Base-by-base conservation (phyloP, 2,113 vertebrate genomes). In the Colinus virginianus region DNA sequence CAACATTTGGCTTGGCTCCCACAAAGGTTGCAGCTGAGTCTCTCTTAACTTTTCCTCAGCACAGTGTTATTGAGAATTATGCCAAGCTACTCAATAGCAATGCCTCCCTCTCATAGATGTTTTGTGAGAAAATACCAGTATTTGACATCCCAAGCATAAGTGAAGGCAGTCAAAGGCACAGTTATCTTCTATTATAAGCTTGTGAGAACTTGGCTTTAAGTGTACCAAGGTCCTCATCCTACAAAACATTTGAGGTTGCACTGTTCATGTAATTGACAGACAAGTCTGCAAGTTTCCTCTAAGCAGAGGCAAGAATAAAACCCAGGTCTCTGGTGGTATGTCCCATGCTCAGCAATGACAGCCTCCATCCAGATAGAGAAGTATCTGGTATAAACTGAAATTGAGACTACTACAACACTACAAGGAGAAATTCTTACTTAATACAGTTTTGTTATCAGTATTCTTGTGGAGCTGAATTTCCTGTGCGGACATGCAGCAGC, bases 1-100 rank as follows among this genome's bases (percentile, higher is more conserved):
- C 81, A 80, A 71, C 0, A 0, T 61, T 84, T 92, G 94, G 90
- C 87, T 87, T 36, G 55, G 82, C 89, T 89, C 84, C 87, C 87
- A 14, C 75, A 61, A 38, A 86, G 90, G 87, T 93, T 87, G 61
- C 96, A 96, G 95, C 96, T 96, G 96, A 85, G 76, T 62, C 88
- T 88, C 86, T 90, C 34, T 95, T 83, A 96, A 80, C 68, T 90
- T 94, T 58, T 86, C 46, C 66, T 93, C 64, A 94, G 88, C 79
- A 51, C 85, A 91, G 82, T 51, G 20, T 93, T 92, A 90, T 85
- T 90, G 95, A 95, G 89, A 46, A 81, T 92, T 79, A 78, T 13
- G 81, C 51, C 64, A 38, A 79, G 68, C 59, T 87, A 70, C 43
- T 92, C 2, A 8, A 49, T 71, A 30, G 75, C 22, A 51, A 84